These are phyloP conservation scores for Periophthalmodon schlosseri DNA, from an alignment of 2,113 vertebrate species.

Conservation along the genomic window DNA sequence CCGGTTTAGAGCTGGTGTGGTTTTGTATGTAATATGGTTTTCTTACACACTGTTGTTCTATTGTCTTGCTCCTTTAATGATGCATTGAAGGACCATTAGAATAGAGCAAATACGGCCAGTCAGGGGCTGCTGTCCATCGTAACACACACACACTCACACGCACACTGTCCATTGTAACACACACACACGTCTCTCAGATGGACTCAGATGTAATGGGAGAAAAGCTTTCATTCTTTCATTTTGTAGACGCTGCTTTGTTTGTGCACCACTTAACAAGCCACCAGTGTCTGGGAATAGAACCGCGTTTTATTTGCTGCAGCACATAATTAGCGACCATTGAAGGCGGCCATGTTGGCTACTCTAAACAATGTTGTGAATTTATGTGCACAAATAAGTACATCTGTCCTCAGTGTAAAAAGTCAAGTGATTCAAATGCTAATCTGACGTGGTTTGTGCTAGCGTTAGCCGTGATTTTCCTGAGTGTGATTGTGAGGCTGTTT, in stretches of 20 bases:
- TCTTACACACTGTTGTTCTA: background rate
- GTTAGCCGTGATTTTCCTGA: slow-evolving; percentile 39
- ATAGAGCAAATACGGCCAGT: slow-evolving; percentile 23
- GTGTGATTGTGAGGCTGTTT: slow-evolving; percentile 53
- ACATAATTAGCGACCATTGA: slow-evolving; percentile 75
- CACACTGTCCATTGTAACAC: slow-evolving; percentile 56
- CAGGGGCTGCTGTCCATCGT: slow-evolving; percentile 66
- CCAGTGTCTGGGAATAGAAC: slow-evolving; percentile 69
- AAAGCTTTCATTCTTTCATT: slow-evolving; percentile 72
- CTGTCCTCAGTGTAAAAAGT: slow-evolving; percentile 23
- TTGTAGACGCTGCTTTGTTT: slow-evolving; percentile 77
- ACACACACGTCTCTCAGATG: slow-evolving; percentile 53
- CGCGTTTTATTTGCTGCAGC: slow-evolving; percentile 70
- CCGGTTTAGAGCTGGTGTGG: no score
- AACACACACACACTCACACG: slow-evolving; percentile 46
- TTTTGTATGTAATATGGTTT: no score
- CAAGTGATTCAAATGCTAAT: slow-evolving; percentile 36
- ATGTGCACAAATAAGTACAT: slow-evolving; percentile 63
- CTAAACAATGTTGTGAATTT: slow-evolving; percentile 70
- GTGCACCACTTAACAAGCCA: slow-evolving; percentile 75
- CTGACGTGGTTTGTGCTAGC: slow-evolving; percentile 5
- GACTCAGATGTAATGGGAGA: slow-evolving; percentile 71
- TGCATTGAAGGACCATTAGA: background rate
- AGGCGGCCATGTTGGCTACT: slow-evolving; percentile 66
- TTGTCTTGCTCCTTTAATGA: background rate